phyloP scores from a whole-genome alignment of 1,140 invertebrate genomes.

The Nymphalis io region DNA sequence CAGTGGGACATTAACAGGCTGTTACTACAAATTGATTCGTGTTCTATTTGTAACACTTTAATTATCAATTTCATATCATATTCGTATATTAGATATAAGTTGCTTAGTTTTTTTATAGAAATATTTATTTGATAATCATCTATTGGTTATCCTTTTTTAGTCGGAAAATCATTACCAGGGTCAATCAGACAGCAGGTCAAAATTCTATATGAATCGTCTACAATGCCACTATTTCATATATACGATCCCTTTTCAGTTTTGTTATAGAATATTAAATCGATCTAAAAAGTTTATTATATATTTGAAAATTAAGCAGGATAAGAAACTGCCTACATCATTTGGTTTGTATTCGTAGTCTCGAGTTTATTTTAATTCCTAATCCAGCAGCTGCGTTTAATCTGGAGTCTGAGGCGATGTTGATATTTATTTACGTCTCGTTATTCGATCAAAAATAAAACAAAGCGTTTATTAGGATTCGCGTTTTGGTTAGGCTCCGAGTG shows the following conservation, averaged over 20 bases:
- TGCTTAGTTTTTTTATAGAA: no score
- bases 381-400: slow-evolving; percentile 61
- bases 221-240: no score
- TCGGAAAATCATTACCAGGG: no score
- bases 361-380: slow-evolving; percentile 33
- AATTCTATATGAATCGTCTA: no score
- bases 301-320: slow-evolving; percentile 2
- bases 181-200: no score
- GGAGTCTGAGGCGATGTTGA: slow-evolving; percentile 67
- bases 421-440: slow-evolving; percentile 74
- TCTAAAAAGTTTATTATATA: background rate
- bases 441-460: slow-evolving; percentile 75
- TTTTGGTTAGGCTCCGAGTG: slow-evolving; percentile 66
- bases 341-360: slow-evolving; percentile 21
- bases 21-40: no score
- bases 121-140: no score
- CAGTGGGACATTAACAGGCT: no score
- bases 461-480: slow-evolving; percentile 79
- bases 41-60: no score
- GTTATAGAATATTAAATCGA: background rate
- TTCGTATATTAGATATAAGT: no score
- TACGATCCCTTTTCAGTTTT: background rate
- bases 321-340: slow-evolving; percentile 3
- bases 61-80: no score
- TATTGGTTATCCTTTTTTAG: no score